phyloP scores from a whole-genome alignment of 2,888 invertebrate genomes.

The Eupithecia centaureata region DNA sequence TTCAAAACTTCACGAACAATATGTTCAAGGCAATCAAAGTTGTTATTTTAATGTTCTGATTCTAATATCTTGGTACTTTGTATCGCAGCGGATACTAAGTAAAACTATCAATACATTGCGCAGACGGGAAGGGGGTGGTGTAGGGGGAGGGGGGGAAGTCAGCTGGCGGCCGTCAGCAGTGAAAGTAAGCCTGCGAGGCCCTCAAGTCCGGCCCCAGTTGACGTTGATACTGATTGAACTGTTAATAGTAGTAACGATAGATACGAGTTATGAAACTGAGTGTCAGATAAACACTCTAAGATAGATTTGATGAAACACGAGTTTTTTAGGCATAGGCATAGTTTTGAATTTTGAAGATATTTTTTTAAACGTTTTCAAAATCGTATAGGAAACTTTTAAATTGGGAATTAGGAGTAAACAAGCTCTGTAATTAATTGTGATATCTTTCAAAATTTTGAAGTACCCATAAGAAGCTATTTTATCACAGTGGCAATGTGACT shows the following conservation, averaged over 20 bases:
- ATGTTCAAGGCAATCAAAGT: neutral
- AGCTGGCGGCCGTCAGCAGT: slow-evolving; percentile 81
- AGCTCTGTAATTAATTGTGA: neutral
- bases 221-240: slow-evolving; percentile 54
- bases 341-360: neutral
- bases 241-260: slow-evolving; percentile 43
- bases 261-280: slow-evolving; percentile 21
- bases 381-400: too few relatives aligned
- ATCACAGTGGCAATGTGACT: too few relatives aligned
- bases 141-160: slow-evolving; percentile 53
- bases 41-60: slow-evolving; percentile 1
- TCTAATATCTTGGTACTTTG: slow-evolving; percentile 23
- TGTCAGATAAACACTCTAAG: slow-evolving; percentile 5
- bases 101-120: slow-evolving; percentile 71
- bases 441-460: too few relatives aligned
- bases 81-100: slow-evolving; percentile 41
- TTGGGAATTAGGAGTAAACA: neutral
- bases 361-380: too few relatives aligned
- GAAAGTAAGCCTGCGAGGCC: slow-evolving; percentile 76
- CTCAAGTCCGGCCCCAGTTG: slow-evolving; percentile 53
- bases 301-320: neutral
- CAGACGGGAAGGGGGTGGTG: slow-evolving; percentile 52
- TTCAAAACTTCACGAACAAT: neutral
- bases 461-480: too few relatives aligned
- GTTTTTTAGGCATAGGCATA: neutral